phyloP scores from a whole-genome alignment of 1,140 invertebrate genomes.

The Heliothis subflexa region DNA sequence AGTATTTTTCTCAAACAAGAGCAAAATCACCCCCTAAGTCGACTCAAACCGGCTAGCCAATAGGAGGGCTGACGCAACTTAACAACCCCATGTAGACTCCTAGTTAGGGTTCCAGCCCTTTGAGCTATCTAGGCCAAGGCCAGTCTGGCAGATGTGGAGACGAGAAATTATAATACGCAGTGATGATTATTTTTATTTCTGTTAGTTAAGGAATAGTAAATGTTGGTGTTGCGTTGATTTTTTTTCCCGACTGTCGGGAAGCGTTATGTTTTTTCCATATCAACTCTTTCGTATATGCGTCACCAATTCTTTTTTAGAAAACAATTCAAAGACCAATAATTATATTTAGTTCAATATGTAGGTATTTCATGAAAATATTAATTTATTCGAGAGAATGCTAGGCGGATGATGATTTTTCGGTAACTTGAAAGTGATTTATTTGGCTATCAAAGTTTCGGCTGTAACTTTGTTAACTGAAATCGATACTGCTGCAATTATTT shows the following conservation, averaged over 20 bases:
- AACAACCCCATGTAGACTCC: not conserved
- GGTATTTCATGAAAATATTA: no score
- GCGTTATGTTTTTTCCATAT: no score
- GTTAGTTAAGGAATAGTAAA: no score
- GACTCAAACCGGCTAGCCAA: not conserved
- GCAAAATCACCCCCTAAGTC: not conserved
- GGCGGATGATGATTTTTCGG: not conserved
- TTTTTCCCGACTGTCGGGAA: no score
- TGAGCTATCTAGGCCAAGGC: constrained; percentile 10
- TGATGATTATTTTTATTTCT: no score
- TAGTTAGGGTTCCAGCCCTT: not conserved
- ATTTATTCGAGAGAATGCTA: no score
- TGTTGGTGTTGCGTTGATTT: no score
- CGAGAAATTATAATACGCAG: not conserved
- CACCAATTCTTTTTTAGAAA: no score
- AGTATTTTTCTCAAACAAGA: no score
- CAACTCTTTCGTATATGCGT: no score
- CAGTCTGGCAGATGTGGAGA: constrained; percentile 9
- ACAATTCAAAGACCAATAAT: no score
- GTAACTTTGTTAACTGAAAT: constrained; percentile 5
- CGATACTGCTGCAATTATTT: not conserved
- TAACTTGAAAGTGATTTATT: not conserved
- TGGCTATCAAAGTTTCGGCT: not conserved
- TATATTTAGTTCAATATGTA: no score
- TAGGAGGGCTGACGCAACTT: not conserved